Conservation (phyloP, 1,140 invertebrate genomes). For the Piezodorus guildinii region DNA sequence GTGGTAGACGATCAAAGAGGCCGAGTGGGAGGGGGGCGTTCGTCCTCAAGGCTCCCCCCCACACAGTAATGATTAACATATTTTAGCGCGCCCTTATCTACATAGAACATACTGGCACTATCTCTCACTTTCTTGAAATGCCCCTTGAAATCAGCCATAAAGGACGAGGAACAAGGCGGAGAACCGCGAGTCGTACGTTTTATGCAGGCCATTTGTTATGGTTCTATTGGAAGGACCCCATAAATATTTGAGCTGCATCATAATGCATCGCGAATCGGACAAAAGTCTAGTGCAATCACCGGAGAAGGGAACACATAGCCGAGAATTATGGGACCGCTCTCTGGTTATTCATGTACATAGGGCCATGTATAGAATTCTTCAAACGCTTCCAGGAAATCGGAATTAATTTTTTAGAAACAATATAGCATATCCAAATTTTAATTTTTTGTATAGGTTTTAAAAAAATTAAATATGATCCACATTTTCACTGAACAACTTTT, state of each 20-base stretch:
- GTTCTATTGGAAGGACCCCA: constrained; percentile 14
- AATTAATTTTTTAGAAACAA: too few species aligned
- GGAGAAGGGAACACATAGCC: neutral
- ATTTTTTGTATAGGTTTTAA: too few species aligned
- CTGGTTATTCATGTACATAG: constrained; percentile 9
- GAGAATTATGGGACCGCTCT: neutral
- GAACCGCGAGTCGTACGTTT: neutral
- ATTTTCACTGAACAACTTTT: too few species aligned
- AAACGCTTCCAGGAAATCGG: too few species aligned
- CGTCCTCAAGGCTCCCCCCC: neutral
- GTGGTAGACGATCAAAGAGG: too few species aligned
- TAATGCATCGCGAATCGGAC: constrained; percentile 6
- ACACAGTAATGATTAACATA: constrained; percentile 12
- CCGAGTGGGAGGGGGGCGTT: neutral
- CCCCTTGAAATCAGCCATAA: constrained; percentile 11
- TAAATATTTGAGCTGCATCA: constrained; percentile 14
- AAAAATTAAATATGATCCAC: too few species aligned
- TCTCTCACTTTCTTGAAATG: neutral
- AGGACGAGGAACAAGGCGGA: neutral
- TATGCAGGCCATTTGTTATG: constrained; percentile 14
- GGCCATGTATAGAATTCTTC: neutral
- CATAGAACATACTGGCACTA: neutral
- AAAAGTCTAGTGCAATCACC: neutral
- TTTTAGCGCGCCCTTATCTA: neutral
- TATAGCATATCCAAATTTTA: too few species aligned